Evolutionary conservation across 1,140 invertebrate species (phyloP), one percentile per base, ranked within the genome.

Genomic region (Thaumetopoea pityocampa): DNA sequence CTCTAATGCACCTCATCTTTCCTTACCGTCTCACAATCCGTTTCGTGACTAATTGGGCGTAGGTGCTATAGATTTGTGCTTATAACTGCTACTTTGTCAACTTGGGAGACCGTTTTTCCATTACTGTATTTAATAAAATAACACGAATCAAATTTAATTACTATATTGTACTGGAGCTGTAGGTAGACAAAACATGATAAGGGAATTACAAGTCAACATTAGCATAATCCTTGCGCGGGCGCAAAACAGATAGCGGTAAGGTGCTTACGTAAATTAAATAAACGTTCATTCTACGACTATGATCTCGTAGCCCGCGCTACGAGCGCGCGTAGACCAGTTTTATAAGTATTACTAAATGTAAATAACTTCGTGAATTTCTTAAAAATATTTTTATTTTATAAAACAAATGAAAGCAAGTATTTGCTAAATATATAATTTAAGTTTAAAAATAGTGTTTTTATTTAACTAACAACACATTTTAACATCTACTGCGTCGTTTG

Each of bases 261-360:
- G 50, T 73, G 73, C 79, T 83, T 83, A 83, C 56, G 62, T 61
- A 73, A 83, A 81, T 83, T 81, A 78, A 71, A 48, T 55, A 49
- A 63, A 48, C 37, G 53, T 45, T 52, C 49, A 28, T 43, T 43
- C 52, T 58, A 56, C 55, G 50, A 34, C 38, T 35, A 23, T 33
- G 58, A 65, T 72, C 34, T 28, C 49, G 59, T 49, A 52, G 43
- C 48, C 15, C 51, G 64, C 62, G 68, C 54, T 45, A 4, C 7
- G 8, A 11, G 28, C 27, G 35, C 33, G 30, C 57, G 59, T 70
- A 67, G 54, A 35, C 24, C 29, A 32, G 19, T 17, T 27, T 50
- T 60, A 52, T 60, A 49, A 38, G 37, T 24, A 41, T 51, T 38
- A 49, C 49, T 56, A 32, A 41, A n/a, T n/a, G n/a, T n/a, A n/a